A percentile compares a stretch with the other conserved stretches of the same genome.
These are phyloP conservation scores for Drosophila anceps DNA, from an alignment of 2,888 invertebrate genomes.

Conservation along the genomic window DNA sequence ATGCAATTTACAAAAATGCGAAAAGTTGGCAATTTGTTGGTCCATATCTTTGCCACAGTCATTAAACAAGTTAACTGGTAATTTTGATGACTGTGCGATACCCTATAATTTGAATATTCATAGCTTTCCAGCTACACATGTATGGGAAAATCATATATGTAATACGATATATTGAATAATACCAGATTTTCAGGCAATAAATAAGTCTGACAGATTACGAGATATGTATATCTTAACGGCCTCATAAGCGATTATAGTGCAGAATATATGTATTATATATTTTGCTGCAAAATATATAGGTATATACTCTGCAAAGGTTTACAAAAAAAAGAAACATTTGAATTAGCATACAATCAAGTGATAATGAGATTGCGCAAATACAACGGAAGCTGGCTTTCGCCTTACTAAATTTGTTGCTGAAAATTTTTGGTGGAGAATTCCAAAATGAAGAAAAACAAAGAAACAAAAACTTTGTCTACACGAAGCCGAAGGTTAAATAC, in stretches of 20 bases:
- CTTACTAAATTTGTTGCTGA: slow-evolving; percentile 58
- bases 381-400: slow-evolving; percentile 71
- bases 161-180: neutral
- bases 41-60: neutral
- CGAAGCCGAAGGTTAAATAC: neutral
- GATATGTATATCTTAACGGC: neutral
- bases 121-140: neutral
- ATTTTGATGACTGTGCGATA: neutral
- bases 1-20: slow-evolving; percentile 1
- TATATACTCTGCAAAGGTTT: neutral
- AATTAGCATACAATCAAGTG: slow-evolving; percentile 78
- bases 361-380: slow-evolving; percentile 69
- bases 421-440: slow-evolving; percentile 63
- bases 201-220: neutral
- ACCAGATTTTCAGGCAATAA: too few relatives aligned
- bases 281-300: neutral
- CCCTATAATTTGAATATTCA: neutral
- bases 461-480: neutral
- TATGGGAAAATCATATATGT: neutral
- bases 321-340: slow-evolving; percentile 30
- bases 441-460: slow-evolving; percentile 28
- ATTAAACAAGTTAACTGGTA: neutral
- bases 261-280: neutral
- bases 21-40: neutral
- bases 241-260: neutral